Percentiles rank a stretch among this genome's conserved stretches.
phyloP scores from a whole-genome alignment of 2,113 vertebrate genomes.

The Pangasianodon gigas region DNA sequence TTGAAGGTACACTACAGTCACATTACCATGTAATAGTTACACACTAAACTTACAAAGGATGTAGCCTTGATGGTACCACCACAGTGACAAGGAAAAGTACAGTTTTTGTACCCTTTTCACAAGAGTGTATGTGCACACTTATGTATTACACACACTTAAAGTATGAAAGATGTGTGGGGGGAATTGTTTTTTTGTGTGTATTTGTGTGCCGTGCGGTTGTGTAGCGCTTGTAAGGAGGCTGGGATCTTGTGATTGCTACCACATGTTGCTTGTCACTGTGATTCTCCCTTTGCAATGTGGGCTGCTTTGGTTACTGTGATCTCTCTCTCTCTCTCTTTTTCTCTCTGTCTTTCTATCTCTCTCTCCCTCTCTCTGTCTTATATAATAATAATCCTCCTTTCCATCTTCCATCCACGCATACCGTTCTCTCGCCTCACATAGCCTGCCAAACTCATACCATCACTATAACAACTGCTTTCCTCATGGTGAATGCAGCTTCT shows the following conservation, averaged over 20 bases:
- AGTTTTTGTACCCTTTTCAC: background rate
- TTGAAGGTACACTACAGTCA: background rate
- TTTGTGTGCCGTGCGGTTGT: constrained; percentile 39
- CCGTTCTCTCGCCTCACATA: constrained; percentile 64
- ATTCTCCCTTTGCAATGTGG: constrained; percentile 72
- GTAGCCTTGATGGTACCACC: background rate
- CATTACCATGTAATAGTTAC: background rate
- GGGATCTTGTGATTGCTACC: constrained; percentile 62
- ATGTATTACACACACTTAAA: background rate
- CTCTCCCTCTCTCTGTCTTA: constrained; percentile 67
- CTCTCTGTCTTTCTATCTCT: constrained; percentile 18
- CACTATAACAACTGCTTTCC: constrained; percentile 71
- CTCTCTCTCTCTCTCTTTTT: constrained; percentile 19
- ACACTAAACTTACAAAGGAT: background rate
- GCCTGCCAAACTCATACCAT: constrained; percentile 67
- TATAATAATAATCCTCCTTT: constrained; percentile 77
- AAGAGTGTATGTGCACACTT: background rate
- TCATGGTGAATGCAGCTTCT: constrained; percentile 31
- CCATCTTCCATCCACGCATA: constrained; percentile 70
- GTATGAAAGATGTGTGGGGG: background rate
- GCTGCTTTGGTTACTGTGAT: constrained; percentile 72
- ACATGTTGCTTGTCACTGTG: constrained; percentile 65
- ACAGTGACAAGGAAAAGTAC: background rate
- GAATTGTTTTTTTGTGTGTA: constrained; percentile 2
- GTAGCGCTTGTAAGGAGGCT: constrained; percentile 48